Evolutionary conservation across 2,888 invertebrate species (phyloP), one percentile per base, ranked within the genome.

Genomic region (Lycia hirtaria): DNA sequence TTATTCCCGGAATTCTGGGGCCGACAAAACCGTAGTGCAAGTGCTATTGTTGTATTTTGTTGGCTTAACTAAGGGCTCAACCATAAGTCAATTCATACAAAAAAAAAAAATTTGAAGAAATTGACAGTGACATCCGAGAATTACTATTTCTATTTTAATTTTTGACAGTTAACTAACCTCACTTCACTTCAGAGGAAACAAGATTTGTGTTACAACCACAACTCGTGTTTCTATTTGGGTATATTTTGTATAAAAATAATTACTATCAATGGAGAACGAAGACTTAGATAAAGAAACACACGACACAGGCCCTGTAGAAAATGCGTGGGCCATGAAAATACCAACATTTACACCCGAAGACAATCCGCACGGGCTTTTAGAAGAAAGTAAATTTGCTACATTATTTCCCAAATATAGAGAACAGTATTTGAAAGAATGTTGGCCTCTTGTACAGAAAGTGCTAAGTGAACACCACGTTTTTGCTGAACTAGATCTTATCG

Each of bases 321-420:
- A 97, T 90, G 97, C 97, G 0, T 98, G 98, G 97, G 88, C 94
- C 3, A 85, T 97, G 88, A 96, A 97, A 93, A 94, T 98, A 63
- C 97, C 98, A 0, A 93, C 95, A 72, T 99, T 99, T 76, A 96
- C 95, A 55, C 95, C 95, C 24, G 96, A 97, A 73, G 96, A 99
- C 81, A 99, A 98, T 87, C 97, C 96, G 54, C 93, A 96, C 92
- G 96, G 97, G 35, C 87, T 99, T 41, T 76, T 97, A 6, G 97
- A 97, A 81, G 98, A 99, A 91, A 98, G 98, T 81, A 97, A 97
- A 4, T 99, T 99, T 88, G 98, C 98, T 0, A 98, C 98, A 0
- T 88, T 99, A 12, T 99, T 99, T 86, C 99, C 99, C 0, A 98
- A 98, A 83, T 99, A 99, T 80, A 93, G 99, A 56, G 99, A 99